A percentile compares a stretch with the other conserved stretches of the same genome.
phyloP scores from a whole-genome alignment of 2,888 invertebrate species.

The Cactoblastis cactorum region DNA sequence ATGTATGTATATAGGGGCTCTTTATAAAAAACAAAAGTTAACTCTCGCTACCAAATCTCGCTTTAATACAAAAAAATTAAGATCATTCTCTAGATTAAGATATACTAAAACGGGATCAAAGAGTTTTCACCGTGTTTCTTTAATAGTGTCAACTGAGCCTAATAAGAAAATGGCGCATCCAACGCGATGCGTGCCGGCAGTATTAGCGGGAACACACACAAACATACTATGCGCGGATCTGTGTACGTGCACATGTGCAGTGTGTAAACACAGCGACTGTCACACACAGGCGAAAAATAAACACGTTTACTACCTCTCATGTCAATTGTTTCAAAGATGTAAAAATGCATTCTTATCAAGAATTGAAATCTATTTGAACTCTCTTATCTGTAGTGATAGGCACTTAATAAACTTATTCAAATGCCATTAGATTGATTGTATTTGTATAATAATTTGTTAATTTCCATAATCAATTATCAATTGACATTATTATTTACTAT shows the following conservation, averaged over 20 bases:
- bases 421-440: no score
- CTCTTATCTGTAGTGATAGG: no score
- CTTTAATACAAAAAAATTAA: not conserved
- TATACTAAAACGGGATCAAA: constrained; percentile 2
- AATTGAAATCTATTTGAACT: no score
- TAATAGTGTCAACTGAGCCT: constrained; percentile 9
- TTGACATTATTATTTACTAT: not conserved
- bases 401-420: no score
- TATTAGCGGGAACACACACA: constrained; percentile 29
- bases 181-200: constrained; percentile 39
- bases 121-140: constrained; percentile 1
- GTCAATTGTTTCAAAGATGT: constrained; percentile 6
- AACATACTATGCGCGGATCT: constrained; percentile 24
- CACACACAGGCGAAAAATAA: constrained; percentile 8
- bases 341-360: not conserved
- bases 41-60: no score
- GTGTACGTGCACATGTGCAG: not conserved
- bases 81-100: constrained; percentile 1
- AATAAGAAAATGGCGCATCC: constrained; percentile 13
- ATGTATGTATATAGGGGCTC: no score
- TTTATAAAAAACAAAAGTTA: no score
- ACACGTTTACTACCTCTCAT: constrained; percentile 1
- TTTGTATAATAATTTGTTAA: not conserved
- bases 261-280: not conserved
- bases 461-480: not conserved